These are phyloP conservation scores for Lithobates pipiens DNA, from an alignment of 2,797 vertebrate genomes.

Conservation along the genomic window DNA sequence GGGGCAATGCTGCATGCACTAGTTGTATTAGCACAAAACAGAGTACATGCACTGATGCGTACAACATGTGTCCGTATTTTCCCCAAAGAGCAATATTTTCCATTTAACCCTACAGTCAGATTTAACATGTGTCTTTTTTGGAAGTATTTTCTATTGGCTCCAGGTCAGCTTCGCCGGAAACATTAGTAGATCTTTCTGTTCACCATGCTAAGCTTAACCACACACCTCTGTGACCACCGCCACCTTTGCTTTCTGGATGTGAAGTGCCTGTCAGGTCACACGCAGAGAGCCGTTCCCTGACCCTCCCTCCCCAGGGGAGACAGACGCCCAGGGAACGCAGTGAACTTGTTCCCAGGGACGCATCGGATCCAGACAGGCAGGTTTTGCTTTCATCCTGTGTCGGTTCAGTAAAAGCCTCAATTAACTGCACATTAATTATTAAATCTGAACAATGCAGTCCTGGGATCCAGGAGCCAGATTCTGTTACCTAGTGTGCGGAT, in stretches of 20 bases:
- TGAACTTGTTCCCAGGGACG: slow-evolving; percentile 60
- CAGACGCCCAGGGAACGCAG: slow-evolving; percentile 56
- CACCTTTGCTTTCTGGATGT: slow-evolving; percentile 27
- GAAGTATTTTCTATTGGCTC: slow-evolving; percentile 10
- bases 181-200: slow-evolving; percentile 11
- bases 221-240: slow-evolving; percentile 8
- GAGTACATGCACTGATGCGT: no score
- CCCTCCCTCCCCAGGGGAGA: slow-evolving; percentile 57
- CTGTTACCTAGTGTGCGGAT: slow-evolving; percentile 55
- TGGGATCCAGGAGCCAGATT: slow-evolving; percentile 69
- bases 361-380: slow-evolving; percentile 61
- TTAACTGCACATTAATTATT: slow-evolving; percentile 75
- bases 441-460: slow-evolving; percentile 70
- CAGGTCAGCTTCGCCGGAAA: not conserved
- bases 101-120: slow-evolving; percentile 16
- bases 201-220: slow-evolving; percentile 20
- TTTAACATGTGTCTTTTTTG: slow-evolving; percentile 16
- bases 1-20: no score
- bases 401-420: slow-evolving; percentile 72
- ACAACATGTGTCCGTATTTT: not conserved
- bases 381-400: slow-evolving; percentile 64
- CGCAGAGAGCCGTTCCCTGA: slow-evolving; percentile 30
- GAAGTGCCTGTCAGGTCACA: slow-evolving; percentile 36
- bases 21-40: no score
- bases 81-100: not conserved